These are phyloP conservation scores for Otis tarda DNA, from an alignment of 2,113 vertebrate genomes.

Conservation along the genomic window DNA sequence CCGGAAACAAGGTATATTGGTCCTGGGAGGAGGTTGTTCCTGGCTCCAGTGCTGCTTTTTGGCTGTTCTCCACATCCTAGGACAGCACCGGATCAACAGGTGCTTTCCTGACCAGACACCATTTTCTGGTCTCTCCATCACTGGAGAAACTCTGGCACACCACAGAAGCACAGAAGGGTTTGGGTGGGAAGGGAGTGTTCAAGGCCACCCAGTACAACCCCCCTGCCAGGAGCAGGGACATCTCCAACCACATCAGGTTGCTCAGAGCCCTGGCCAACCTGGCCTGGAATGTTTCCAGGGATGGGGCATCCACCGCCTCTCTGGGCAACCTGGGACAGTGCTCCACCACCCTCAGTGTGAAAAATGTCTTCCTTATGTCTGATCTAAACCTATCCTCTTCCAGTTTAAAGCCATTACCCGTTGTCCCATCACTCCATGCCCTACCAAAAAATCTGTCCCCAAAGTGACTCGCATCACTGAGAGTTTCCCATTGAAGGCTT, in stretches of 20 bases:
- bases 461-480: fast-evolving
- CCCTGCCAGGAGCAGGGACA: neutral
- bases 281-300: neutral
- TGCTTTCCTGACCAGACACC: too few relatives aligned
- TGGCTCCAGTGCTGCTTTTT: neutral
- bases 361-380: fast-evolving
- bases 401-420: neutral
- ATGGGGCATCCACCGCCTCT: neutral
- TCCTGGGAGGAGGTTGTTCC: neutral
- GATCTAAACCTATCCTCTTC: neutral
- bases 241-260: fast-evolving
- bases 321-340: neutral
- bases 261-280: neutral
- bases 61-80: neutral
- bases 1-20: slow-evolving; percentile 75
- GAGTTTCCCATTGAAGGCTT: neutral
- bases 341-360: fast-evolving
- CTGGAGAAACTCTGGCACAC: neutral
- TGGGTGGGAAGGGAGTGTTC: neutral
- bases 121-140: too few relatives aligned
- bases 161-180: fast-evolving
- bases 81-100: neutral
- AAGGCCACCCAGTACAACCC: fast-evolving
- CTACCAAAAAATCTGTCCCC: neutral
- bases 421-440: fast-evolving